Evolutionary conservation across 2,113 vertebrate species (phyloP).

Genomic region (Rhinolophus ferrumequinum): DNA sequence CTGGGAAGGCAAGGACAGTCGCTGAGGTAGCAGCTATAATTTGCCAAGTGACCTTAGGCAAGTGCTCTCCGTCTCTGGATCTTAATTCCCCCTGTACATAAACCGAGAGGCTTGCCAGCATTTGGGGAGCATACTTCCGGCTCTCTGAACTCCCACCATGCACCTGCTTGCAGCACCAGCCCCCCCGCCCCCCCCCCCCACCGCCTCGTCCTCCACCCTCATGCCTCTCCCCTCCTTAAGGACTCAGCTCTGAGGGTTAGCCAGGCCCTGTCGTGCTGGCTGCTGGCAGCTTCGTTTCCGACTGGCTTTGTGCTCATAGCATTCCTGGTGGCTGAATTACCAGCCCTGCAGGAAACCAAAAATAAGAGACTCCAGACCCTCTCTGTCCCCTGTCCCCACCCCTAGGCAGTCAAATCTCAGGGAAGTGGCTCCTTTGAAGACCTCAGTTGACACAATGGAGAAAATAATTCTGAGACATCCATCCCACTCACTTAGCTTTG

Average conservation of each 20-base stretch:
- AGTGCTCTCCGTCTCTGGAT: neutral
- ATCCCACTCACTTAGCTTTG: rapidly evolving
- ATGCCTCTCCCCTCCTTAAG: rapidly evolving
- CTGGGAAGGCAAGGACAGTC: neutral
- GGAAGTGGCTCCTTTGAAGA: neutral
- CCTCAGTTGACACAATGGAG: neutral
- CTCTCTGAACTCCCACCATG: neutral
- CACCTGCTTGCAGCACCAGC: rapidly evolving
- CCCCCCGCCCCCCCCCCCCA: neutral
- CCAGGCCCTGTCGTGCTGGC: neutral
- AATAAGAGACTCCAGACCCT: neutral
- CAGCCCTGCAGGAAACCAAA: neutral
- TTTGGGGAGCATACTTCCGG: neutral
- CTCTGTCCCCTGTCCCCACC: neutral
- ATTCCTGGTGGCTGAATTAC: conserved; percentile 18
- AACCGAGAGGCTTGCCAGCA: neutral
- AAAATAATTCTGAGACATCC: neutral
- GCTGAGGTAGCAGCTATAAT: rapidly evolving
- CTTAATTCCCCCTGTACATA: neutral
- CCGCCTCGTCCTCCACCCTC: no score
- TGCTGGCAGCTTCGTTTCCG: neutral
- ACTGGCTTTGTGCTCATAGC: neutral
- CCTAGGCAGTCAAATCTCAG: neutral
- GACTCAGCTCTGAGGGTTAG: neutral
- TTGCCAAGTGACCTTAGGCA: neutral